Evolutionary conservation across 1,140 invertebrate genomes (phyloP).

Genomic region (Orussus abietinus): DNA sequence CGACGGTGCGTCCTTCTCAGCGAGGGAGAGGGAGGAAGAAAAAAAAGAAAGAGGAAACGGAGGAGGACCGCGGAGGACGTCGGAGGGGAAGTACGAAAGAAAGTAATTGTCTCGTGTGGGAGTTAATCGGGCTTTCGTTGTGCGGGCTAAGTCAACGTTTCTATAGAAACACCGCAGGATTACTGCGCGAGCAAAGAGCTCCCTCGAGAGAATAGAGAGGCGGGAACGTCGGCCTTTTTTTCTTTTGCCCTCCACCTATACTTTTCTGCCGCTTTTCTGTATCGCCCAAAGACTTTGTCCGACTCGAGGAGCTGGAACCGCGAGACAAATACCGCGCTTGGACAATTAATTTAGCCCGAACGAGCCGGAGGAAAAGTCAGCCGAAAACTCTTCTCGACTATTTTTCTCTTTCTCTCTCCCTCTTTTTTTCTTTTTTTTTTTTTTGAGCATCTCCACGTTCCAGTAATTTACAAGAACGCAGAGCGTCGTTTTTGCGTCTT

Average conservation of each 20-base stretch:
- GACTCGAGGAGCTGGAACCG: not conserved
- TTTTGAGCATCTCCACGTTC: no score
- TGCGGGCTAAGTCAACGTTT: slow-evolving; percentile 12
- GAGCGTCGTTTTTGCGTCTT: no score
- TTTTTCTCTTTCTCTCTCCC: no score
- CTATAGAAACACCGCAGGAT: slow-evolving; percentile 10
- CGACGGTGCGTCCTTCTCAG: not conserved
- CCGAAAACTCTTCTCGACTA: no score
- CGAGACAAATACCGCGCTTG: no score
- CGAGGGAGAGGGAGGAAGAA: not conserved
- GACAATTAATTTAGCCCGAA: no score
- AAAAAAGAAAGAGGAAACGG: no score
- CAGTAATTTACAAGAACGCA: no score
- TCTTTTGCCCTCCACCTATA: not conserved
- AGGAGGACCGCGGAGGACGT: no score
- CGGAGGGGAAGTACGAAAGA: no score
- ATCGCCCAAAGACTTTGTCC: not conserved
- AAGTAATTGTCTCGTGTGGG: slow-evolving; percentile 2
- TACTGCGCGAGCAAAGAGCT: slow-evolving; percentile 5
- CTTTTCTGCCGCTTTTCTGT: not conserved
- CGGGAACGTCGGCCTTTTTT: not conserved
- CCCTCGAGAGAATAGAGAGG: not conserved
- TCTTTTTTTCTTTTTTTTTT: no score
- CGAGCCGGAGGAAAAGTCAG: no score
- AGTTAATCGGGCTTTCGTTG: slow-evolving; percentile 19